A percentile compares a stretch with the other conserved stretches of the same genome.
Evolutionary conservation across 1,140 invertebrate species (phyloP).

Genomic region (Microplitis demolitor): DNA sequence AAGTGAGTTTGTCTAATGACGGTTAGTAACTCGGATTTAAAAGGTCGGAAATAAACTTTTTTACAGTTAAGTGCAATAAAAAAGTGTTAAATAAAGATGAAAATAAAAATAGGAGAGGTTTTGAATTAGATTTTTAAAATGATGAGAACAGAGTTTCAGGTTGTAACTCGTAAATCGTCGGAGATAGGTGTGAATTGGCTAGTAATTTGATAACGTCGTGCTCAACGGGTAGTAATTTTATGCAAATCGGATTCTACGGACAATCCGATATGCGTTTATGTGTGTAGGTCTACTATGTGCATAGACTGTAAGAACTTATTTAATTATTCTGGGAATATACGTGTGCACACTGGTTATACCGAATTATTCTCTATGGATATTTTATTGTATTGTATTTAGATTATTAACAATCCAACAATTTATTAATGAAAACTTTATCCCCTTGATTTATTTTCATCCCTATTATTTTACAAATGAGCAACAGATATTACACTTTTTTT

Average conservation of each 20-base stretch:
- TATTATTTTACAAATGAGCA: no score
- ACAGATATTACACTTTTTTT: no score
- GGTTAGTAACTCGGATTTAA: no score
- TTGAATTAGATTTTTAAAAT: not conserved
- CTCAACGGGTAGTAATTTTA: constrained; percentile 38
- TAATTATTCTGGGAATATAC: constrained; percentile 12
- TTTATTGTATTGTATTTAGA: no score
- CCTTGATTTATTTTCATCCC: no score
- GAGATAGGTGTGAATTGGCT: constrained; percentile 19
- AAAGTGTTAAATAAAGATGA: not conserved
- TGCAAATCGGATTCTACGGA: constrained; percentile 33
- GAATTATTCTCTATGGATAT: no score
- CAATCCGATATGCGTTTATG: constrained; percentile 12
- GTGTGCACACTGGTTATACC: not conserved
- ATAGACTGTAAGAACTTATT: not conserved
- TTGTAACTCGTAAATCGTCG: constrained; percentile 26
- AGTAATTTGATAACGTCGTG: constrained; percentile 26
- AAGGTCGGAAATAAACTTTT: no score
- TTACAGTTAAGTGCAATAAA: not conserved
- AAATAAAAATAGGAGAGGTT: not conserved
- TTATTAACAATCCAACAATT: no score
- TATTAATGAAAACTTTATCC: no score
- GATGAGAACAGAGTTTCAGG: not conserved
- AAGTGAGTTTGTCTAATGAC: not conserved
- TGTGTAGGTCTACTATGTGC: not conserved